Base-by-base conservation (phyloP, 2,888 invertebrate species). In the Leptopterna dolabrata region DNA sequence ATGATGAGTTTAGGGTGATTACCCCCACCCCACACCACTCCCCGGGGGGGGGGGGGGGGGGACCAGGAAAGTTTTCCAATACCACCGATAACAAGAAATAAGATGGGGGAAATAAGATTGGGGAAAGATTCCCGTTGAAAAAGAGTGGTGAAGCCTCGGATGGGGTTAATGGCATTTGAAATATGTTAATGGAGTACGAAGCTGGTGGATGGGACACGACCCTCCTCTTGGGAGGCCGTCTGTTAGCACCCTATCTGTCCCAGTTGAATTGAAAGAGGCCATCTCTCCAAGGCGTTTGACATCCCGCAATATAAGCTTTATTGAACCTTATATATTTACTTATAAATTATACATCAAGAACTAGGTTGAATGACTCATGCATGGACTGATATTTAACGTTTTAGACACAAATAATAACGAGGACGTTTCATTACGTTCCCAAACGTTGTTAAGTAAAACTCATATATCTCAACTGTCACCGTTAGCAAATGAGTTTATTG, bases 241-340 rank as follows among this genome's bases (percentile, higher is more conserved):
- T 16, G 41, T 36, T 73, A 73, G 73, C 73, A 36, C 73, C 73
- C 73, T 73, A 73, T 73, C 73, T 30, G 73, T 73, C 73, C 73
- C 73, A 30, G 73, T 73, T 73, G 73, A 73, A 73, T 73, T n/a
- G 73, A 41, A 73, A 36, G 36, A 73, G 41, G 73, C 30, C 41
- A 30, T 36, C 41, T 73, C 73, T 73, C 73, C 36, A 73, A 73
- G 73, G 36, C 73, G 73, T 41, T 41, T 36, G 73, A 73, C 73
- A 73, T 36, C 73, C 73, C 73, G 73, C 73, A 73, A 73, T 73
- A 73, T 73, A 73, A 41, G 73, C 73, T 73, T 73, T 73, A 73
- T 73, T 73, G 73, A 36, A 30, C 73, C 73, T 73, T 73, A 73
- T 73, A 73, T 73, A 73, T 73, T 73, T 36, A 73, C 73, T 73